Percentiles rank a stretch among this genome's conserved stretches.
Conservation (phyloP, 2,888 invertebrate genomes). For the Pyralis farinalis region DNA sequence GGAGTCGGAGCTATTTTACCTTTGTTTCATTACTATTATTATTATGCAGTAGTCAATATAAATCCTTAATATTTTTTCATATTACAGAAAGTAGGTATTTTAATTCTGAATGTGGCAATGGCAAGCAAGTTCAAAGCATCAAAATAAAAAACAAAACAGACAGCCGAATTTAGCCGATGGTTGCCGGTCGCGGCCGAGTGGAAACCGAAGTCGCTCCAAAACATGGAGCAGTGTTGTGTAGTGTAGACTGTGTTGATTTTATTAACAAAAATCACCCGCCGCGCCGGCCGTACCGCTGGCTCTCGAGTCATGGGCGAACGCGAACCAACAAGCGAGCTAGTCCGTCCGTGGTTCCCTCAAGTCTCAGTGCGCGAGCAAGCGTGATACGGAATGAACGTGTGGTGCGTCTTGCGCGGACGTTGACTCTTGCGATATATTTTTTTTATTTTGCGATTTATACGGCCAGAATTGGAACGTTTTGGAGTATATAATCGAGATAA, state of each 20-base stretch:
- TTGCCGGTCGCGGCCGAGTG: conserved; percentile 48
- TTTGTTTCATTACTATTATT: no score
- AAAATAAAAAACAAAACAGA: conserved; percentile 33
- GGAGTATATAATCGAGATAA: conserved; percentile 70
- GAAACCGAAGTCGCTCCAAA: conserved; percentile 69
- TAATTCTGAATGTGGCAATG: conserved; percentile 28
- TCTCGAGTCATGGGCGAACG: conserved; percentile 37
- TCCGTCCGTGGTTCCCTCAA: conserved; percentile 15
- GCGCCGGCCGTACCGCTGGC: conserved; percentile 32
- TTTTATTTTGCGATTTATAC: conserved; percentile 71
- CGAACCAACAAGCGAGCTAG: conserved; percentile 21
- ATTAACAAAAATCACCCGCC: conserved; percentile 69
- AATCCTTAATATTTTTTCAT: no score
- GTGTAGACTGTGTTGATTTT: conserved; percentile 71
- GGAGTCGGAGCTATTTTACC: no score
- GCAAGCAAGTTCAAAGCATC: conserved; percentile 29
- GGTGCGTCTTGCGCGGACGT: conserved; percentile 81
- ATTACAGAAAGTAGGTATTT: no score
- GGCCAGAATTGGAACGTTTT: conserved; percentile 66
- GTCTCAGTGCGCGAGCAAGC: conserved; percentile 80
- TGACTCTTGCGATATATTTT: conserved; percentile 73
- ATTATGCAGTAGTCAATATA: no score
- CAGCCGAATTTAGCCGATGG: conserved; percentile 49
- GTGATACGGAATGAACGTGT: conserved; percentile 81
- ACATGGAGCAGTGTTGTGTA: no score